Evolutionary conservation across 53 echinoderm and acorn worm genomes (phyloP).

Genomic region (Henricia sp.): DNA sequence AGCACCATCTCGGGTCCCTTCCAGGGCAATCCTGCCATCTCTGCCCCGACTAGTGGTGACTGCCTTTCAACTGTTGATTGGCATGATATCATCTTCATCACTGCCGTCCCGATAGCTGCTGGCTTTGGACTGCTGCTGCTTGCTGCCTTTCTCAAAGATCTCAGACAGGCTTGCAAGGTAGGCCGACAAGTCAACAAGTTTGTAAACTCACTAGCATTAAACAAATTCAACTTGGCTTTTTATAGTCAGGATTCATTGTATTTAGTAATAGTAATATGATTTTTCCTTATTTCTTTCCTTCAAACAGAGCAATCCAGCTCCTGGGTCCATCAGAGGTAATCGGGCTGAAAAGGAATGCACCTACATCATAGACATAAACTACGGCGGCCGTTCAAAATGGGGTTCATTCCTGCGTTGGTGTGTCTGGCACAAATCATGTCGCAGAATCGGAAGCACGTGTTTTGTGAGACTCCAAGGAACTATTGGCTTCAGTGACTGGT

Average conservation of each 20-base stretch:
- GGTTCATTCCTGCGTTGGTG: slow-evolving; percentile 37
- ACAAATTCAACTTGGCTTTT: too few relatives aligned
- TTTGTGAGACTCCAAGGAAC: slow-evolving; percentile 51
- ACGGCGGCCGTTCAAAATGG: slow-evolving; percentile 39
- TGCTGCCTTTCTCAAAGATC: slow-evolving; percentile 47
- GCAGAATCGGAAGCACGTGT: slow-evolving; percentile 18
- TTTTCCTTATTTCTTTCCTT: neutral
- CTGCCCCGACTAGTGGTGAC: slow-evolving; percentile 32
- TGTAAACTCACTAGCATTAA: too few relatives aligned
- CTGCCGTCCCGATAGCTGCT: slow-evolving; percentile 49
- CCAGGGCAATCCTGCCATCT: slow-evolving; percentile 28
- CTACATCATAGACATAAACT: slow-evolving; percentile 49
- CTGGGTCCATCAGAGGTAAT: slow-evolving; percentile 29
- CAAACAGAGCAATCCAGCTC: slow-evolving; percentile 18
- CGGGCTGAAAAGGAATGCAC: slow-evolving; percentile 41
- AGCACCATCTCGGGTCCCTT: slow-evolving; percentile 36
- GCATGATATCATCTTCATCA: slow-evolving; percentile 34
- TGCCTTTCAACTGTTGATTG: slow-evolving; percentile 31
- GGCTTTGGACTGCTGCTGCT: slow-evolving; percentile 58
- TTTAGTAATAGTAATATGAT: too few relatives aligned
- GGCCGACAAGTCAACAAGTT: too few relatives aligned
- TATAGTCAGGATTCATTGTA: too few relatives aligned
- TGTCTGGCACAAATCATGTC: slow-evolving; percentile 2
- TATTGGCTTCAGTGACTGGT: slow-evolving; percentile 55
- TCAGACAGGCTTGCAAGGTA: slow-evolving; percentile 35